Base-by-base conservation (phyloP, 2,797 vertebrate species). In the Eupleurogrammus muticus region DNA sequence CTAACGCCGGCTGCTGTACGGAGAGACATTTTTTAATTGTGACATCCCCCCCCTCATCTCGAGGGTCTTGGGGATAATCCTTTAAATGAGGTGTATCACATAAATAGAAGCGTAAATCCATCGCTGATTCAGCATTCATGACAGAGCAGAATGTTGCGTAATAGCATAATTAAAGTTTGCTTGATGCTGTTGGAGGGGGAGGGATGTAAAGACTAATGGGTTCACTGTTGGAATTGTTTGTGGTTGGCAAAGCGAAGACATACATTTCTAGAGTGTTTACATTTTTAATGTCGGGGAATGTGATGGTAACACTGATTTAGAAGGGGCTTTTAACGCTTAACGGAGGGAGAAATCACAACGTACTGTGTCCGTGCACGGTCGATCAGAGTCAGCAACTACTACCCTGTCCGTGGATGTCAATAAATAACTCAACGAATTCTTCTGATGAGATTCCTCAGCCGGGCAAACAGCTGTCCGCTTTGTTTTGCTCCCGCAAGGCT, bases 1-100 rank as follows among this genome's bases (percentile, higher is more conserved):
- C 89, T 89, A 88, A 91, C 85, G 77, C 82, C 73, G 67, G 74
- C 75, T 77, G 82, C 80, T 71, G 73, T 63, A 73, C 2, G 16
- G 59, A 23, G 42, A 62, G 55, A n/a, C 58, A 40, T 72, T 84
- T n/a, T 79, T 76, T 83, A 78, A 83, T 82, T 67, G 70, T 60
- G 65, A 80, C 46, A 75, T 71, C 80, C 55, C 79, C 78, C 67
- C 80, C 55, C 79, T 77, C 67, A 79, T 82, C 70, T 73, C 35
- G 3, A 76, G 57, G 44, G 46, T 51, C 73, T 76, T 8, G 20
- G 20, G 51, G 82, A 65, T 82, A 75, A 90, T 87, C 74, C 71
- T 73, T 82, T 80, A 75, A n/a, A 90, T 65, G 47, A 28, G 38
- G 23, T 14, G 42, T 6, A 74, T 67, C 47, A 13, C 59, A 56